Base-by-base conservation (phyloP, 2,113 vertebrate species). In the Podarcis cretensis region DNA sequence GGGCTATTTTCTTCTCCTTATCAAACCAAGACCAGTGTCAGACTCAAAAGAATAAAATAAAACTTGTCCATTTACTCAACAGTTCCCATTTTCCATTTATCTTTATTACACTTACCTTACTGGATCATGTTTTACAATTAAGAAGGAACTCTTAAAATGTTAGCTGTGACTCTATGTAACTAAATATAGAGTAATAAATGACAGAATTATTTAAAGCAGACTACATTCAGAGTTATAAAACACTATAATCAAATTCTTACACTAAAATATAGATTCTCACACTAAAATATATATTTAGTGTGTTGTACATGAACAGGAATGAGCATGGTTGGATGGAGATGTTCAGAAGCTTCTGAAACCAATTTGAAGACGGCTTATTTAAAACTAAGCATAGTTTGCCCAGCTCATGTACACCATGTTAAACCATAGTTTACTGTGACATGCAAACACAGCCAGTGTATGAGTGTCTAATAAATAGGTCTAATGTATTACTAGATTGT, bases 31-130 rank as follows among this genome's bases (percentile, higher is more conserved):
- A 91, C 57, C 25, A 76, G 21, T 18, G 30, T 59, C 35, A 87
- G 18, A 54, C 37, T 89, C 87, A 91, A 88, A 71, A 84, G 83
- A 92, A 95, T 90, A 89, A 74, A 92, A 76, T 66, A 83, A 69
- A 30, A 14, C 92, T 94, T 89, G 93, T 89, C 10, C 48, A 54
- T 95, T 87, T 14, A 81, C 16, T n/a, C 91, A 95, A 88, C 87
- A 27, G 92, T 66, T 94, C 10, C 57, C 40, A 6, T 76, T 93
- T 94, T 88, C 90, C n/a, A 90, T 57, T 92, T 91, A 78, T 83
- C 87, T 86, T 57, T 79, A 83, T 43, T 87, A 90, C 74, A 40
- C 25, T 94, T 93, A 95, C 77, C 86, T 91, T 86, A 89, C 0
- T 79, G 92, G 82, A 89, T 69, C 79, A 59, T 87, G 57, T 79